phyloP scores from a whole-genome alignment of 2,888 invertebrate species.

The Timandra comae region DNA sequence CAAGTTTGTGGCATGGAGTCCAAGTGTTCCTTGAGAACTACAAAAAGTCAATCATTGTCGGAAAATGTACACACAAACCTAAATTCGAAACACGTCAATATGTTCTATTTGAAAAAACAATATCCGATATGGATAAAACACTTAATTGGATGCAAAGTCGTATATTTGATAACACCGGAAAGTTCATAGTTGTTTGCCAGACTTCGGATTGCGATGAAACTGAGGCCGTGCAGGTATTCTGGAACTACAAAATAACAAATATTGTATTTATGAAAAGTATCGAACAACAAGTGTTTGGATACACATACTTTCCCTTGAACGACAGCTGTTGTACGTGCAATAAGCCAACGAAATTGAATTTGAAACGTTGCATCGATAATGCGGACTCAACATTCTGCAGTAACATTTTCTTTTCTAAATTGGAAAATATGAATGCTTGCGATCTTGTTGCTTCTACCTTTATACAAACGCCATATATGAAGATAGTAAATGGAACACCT shows the following conservation, averaged over 20 bases:
- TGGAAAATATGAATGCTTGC: conserved; percentile 44
- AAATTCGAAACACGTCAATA: conserved; percentile 35
- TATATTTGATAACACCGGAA: conserved; percentile 48
- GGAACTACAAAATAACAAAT: conserved; percentile 48
- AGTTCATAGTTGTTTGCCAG: conserved; percentile 49
- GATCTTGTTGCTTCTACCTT: conserved; percentile 51
- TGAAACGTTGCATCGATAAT: conserved; percentile 19
- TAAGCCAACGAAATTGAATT: conserved; percentile 31
- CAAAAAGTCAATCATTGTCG: conserved; percentile 37
- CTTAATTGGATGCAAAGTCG: conserved; percentile 35
- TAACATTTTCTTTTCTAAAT: conserved; percentile 40
- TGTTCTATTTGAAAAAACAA: conserved; percentile 40
- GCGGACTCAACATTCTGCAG: conserved; percentile 14
- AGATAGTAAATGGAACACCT: conserved; percentile 34
- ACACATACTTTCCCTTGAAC: conserved; percentile 40
- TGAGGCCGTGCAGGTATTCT: conserved; percentile 37
- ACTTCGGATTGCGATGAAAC: conserved; percentile 45
- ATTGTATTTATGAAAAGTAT: conserved; percentile 40
- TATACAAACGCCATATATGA: conserved; percentile 49
- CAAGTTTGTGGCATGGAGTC: conserved; percentile 34
- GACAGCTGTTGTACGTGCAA: conserved; percentile 35
- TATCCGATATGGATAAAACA: conserved; percentile 30
- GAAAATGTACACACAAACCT: conserved; percentile 28
- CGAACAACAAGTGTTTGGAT: conserved; percentile 27
- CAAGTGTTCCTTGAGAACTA: conserved; percentile 42